Base-by-base conservation (phyloP, 2,113 vertebrate species). In the Misgurnus anguillicaudatus region DNA sequence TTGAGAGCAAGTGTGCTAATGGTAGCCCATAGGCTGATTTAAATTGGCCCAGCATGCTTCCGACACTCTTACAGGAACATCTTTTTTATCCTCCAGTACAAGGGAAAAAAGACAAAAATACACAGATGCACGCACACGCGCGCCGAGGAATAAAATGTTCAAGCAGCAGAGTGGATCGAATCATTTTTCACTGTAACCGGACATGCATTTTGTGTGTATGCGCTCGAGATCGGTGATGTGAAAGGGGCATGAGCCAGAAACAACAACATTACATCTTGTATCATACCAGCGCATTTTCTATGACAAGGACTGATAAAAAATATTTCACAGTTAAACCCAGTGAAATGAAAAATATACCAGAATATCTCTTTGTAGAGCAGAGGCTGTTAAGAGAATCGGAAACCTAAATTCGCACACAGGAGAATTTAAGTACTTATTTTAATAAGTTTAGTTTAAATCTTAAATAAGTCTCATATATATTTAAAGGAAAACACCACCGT, bases 101-200 rank as follows among this genome's bases (percentile, higher is more conserved):
- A 70, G 51, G 31, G 21, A 9, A 68, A 8, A 9, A 55, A 57
- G 36, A 72, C 51, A 72, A 41, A 72, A 72, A 57, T 42, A 72
- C 53, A 72, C n/a, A 0, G 31, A 39, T 13, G 19, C 42, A 64
- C 19, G 47, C 41, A 62, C 21, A 62, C 39, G 24, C 36, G 31
- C 13, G 16, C 5, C 48, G 7, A 7, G 31, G 38, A 55, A 71
- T 71, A 57, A 71, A 71, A 71, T 21, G n/a, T 41, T 19, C 14
- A 72, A 71, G 53, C 70, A 21, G 38, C 41, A 48, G 57, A 36
- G 58, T 47, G 58, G 19, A 61, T 75, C 58, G 14, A 75, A 62
- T 61, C 41, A 75, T 75, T 75, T 62, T 75, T 75, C 58, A 75
- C 42, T 48, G 41, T 75, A 62, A 48, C 72, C 9, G 72, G 58